Percentiles rank a stretch among this genome's conserved stretches.
Evolutionary conservation across 2,888 invertebrate species (phyloP).

Genomic region (Polymixis flavicincta): DNA sequence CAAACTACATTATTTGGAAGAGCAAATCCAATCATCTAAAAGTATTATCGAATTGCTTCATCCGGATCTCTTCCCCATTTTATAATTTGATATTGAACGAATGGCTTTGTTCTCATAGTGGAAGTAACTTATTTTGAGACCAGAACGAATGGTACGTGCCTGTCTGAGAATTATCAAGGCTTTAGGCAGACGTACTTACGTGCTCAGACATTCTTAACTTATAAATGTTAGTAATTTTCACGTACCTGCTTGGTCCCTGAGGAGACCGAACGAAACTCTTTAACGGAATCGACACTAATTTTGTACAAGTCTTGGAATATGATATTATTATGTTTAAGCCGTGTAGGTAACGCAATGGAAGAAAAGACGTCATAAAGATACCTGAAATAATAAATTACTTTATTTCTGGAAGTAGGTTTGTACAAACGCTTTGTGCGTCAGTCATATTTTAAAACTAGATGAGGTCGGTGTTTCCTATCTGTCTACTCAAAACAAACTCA

Average conservation of each 20-base stretch:
- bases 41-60: conserved; percentile 52
- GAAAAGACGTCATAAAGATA: not conserved
- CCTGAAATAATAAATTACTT: no score
- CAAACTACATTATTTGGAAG: conserved; percentile 58
- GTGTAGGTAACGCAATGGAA: not conserved
- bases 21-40: conserved; percentile 50
- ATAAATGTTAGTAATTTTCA: conserved; percentile 41
- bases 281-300: conserved; percentile 32
- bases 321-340: no score
- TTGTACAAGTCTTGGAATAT: not conserved
- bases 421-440: no score
- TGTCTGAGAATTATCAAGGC: conserved; percentile 53
- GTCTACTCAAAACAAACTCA: no score
- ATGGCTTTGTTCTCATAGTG: conserved; percentile 63
- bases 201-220: conserved; percentile 41
- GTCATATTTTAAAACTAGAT: no score
- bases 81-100: conserved; percentile 62
- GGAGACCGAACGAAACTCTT: conserved; percentile 19
- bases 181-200: conserved; percentile 39
- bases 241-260: conserved; percentile 16
- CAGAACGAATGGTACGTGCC: conserved; percentile 58
- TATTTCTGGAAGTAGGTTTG: no score
- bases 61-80: conserved; percentile 39
- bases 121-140: conserved; percentile 60
- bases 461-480: no score